Conservation (phyloP, 2,113 vertebrate species). For the Physeter macrocephalus region DNA sequence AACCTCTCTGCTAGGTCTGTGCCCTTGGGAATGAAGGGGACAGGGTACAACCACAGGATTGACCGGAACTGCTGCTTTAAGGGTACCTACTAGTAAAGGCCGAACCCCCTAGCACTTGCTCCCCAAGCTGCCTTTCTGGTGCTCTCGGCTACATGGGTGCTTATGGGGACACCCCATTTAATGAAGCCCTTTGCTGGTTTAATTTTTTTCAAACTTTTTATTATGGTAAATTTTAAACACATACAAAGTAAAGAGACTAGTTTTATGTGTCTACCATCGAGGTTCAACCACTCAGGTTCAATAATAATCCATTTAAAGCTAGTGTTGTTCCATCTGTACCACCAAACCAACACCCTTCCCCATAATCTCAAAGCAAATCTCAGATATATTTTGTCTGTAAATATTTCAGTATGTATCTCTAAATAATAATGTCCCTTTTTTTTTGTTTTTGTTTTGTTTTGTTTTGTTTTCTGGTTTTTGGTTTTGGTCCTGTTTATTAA, state of each 20-base stretch:
- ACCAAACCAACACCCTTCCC: background rate
- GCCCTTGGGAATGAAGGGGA: background rate
- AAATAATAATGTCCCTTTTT: background rate
- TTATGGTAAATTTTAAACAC: background rate
- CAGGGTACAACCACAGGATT: background rate
- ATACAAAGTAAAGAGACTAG: background rate
- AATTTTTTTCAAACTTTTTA: background rate
- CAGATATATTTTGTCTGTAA: background rate
- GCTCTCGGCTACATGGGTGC: background rate
- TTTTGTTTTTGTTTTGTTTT: background rate
- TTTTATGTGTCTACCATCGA: background rate
- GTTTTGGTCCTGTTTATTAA: background rate
- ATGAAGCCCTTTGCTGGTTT: background rate
- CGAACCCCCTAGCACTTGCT: background rate
- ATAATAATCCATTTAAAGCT: background rate
- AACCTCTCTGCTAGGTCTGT: background rate
- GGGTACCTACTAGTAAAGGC: background rate
- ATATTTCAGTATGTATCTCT: background rate
- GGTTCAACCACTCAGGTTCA: background rate
- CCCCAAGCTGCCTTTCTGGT: background rate
- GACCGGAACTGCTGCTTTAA: background rate
- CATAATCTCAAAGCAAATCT: background rate
- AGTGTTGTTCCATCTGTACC: background rate
- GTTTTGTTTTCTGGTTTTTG: background rate
- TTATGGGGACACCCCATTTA: background rate